phyloP scores from a whole-genome alignment of 2,113 vertebrate genomes.

The Gadus chalcogrammus region DNA sequence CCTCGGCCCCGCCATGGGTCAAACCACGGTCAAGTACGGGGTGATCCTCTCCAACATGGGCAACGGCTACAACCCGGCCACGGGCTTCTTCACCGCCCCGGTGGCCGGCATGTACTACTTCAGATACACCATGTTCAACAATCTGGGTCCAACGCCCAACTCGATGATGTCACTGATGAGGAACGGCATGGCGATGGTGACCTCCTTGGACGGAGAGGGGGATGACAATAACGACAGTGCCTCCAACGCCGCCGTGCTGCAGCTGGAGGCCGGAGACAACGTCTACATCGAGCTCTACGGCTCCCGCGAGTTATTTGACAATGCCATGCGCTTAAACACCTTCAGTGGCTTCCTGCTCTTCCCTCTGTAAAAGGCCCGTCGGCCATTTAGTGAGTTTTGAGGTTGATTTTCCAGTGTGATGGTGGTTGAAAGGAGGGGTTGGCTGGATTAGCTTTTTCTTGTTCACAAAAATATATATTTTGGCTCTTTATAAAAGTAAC shows the following conservation, averaged over 20 bases:
- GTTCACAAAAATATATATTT: background rate
- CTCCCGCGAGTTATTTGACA: background rate
- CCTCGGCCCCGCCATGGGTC: background rate
- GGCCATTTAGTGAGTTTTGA: no score
- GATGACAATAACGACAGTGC: conserved; percentile 6
- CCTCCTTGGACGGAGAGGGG: background rate
- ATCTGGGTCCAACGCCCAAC: background rate
- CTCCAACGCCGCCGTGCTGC: background rate
- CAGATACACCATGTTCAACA: conserved; percentile 18
- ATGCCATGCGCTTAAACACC: conserved; percentile 4
- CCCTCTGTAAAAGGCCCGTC: background rate
- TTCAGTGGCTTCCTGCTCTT: conserved; percentile 26
- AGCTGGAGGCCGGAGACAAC: conserved; percentile 15
- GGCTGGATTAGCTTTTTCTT: no score
- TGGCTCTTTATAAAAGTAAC: no score
- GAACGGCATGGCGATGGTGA: conserved; percentile 11
- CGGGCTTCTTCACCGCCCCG: conserved; percentile 18
- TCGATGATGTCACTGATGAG: conserved; percentile 19
- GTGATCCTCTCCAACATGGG: conserved; percentile 13
- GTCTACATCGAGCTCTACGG: conserved; percentile 8
- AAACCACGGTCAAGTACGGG: background rate
- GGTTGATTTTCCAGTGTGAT: no score
- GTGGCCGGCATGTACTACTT: conserved; percentile 9
- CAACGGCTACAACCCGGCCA: conserved; percentile 3
- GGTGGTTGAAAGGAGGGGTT: no score